Evolutionary conservation across 2,113 vertebrate genomes (phyloP).

Genomic region (Cromileptes altivelis): DNA sequence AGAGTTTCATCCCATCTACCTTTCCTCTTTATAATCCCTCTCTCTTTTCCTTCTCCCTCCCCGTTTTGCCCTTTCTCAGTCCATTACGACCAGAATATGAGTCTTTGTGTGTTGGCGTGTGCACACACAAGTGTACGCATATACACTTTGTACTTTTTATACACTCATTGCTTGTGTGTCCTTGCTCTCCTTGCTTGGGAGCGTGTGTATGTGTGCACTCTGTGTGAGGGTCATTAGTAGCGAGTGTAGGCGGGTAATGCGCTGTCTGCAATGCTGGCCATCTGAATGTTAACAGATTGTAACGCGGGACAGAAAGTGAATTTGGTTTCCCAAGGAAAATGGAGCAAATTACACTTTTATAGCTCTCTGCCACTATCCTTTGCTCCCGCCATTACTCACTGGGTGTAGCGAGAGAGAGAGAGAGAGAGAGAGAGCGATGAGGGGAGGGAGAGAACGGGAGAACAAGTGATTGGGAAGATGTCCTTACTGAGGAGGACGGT

Average conservation of each 20-base stretch:
- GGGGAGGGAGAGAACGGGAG: constrained; percentile 52
- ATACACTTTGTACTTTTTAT: constrained; percentile 42
- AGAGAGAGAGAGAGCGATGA: constrained; percentile 46
- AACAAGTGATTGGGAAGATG: constrained; percentile 71
- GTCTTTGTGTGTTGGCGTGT: constrained; percentile 32
- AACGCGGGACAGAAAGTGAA: constrained; percentile 80
- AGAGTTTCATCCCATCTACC: constrained; percentile 50
- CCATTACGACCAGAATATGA: constrained; percentile 52
- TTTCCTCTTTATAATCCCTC: constrained; percentile 27
- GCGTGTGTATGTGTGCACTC: constrained; percentile 37
- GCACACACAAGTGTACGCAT: constrained; percentile 7
- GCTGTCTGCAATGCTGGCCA: constrained; percentile 72
- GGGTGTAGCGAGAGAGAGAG: constrained; percentile 58
- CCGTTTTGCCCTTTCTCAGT: constrained; percentile 49
- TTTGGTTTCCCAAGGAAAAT: constrained; percentile 84
- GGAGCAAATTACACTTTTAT: constrained; percentile 88
- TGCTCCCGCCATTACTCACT: constrained; percentile 83
- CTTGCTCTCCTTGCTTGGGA: constrained; percentile 36
- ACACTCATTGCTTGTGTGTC: constrained; percentile 31
- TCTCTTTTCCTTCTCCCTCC: not conserved
- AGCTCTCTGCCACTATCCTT: constrained; percentile 85
- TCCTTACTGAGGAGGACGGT: constrained; percentile 55
- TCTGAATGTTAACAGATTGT: constrained; percentile 85
- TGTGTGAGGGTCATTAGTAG: constrained; percentile 70
- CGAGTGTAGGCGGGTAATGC: constrained; percentile 77